These are phyloP conservation scores for Cryptotermes secundus DNA, from an alignment of 1,140 invertebrate species.

Conservation along the genomic window DNA sequence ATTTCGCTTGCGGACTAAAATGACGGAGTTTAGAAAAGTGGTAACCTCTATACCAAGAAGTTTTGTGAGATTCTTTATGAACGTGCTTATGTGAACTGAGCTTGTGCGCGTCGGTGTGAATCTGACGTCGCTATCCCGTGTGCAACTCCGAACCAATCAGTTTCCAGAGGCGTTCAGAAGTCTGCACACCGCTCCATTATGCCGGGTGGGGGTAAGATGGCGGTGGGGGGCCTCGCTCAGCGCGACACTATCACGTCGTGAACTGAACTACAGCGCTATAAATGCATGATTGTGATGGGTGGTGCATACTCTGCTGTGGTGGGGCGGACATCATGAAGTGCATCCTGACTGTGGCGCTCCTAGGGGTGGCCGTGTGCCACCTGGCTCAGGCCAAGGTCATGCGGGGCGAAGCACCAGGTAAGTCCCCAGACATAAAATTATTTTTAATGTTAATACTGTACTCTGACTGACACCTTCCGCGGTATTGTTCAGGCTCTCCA, in stretches of 20 bases:
- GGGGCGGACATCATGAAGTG: conserved; percentile 19
- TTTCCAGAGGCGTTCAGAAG: background rate
- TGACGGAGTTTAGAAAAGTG: too few species aligned
- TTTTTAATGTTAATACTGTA: too few species aligned
- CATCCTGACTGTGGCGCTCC: background rate
- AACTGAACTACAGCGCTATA: background rate
- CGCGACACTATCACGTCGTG: background rate
- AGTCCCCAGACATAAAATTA: background rate
- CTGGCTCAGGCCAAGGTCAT: background rate
- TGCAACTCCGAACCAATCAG: background rate
- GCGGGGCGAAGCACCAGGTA: conserved; percentile 21
- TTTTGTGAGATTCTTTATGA: too few species aligned
- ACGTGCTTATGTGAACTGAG: too few species aligned
- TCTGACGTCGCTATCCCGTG: background rate
- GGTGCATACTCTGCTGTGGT: background rate
- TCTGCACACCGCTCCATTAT: background rate
- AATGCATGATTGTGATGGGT: background rate
- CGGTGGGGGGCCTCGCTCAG: background rate
- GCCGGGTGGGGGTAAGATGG: background rate
- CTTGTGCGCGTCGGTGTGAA: background rate
- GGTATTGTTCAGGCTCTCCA: too few species aligned
- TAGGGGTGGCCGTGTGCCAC: conserved; percentile 1
- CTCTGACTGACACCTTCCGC: too few species aligned
- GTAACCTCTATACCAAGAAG: too few species aligned
- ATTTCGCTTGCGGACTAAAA: too few species aligned